These are phyloP conservation scores for Orthosia incerta DNA, from an alignment of 2,888 invertebrate genomes.

Conservation along the genomic window DNA sequence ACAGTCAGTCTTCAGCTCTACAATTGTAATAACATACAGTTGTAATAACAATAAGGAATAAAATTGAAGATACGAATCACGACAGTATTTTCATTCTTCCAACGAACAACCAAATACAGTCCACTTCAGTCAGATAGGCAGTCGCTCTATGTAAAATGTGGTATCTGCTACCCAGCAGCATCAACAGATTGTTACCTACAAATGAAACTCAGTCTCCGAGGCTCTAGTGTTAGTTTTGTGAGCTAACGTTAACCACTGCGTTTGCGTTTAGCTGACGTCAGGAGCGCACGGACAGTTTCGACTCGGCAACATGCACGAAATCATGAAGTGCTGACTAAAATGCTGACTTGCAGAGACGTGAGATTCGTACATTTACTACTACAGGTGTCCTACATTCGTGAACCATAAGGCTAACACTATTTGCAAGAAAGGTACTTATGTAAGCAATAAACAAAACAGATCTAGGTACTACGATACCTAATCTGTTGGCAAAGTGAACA, in stretches of 20 bases:
- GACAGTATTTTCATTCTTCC: too few relatives aligned
- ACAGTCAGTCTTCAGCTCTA: too few relatives aligned
- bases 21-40: too few relatives aligned
- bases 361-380: constrained; percentile 17
- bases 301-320: constrained; percentile 11
- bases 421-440: neutral
- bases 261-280: constrained; percentile 27
- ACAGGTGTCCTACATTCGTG: neutral
- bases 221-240: neutral
- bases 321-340: constrained; percentile 9
- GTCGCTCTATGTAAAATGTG: too few relatives aligned
- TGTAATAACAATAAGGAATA: too few relatives aligned
- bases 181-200: neutral
- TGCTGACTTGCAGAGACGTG: constrained; percentile 20
- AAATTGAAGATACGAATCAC: too few relatives aligned
- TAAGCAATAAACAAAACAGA: neutral
- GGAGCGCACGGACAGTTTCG: neutral
- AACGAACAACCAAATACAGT: too few relatives aligned
- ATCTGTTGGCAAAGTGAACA: neutral
- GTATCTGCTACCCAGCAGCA: too few relatives aligned
- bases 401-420: neutral
- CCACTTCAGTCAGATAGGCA: too few relatives aligned
- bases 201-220: neutral
- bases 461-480: neutral
- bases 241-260: constrained; percentile 26